phyloP scores from a whole-genome alignment of 2,888 invertebrate genomes.

The Crioceris asparagi region DNA sequence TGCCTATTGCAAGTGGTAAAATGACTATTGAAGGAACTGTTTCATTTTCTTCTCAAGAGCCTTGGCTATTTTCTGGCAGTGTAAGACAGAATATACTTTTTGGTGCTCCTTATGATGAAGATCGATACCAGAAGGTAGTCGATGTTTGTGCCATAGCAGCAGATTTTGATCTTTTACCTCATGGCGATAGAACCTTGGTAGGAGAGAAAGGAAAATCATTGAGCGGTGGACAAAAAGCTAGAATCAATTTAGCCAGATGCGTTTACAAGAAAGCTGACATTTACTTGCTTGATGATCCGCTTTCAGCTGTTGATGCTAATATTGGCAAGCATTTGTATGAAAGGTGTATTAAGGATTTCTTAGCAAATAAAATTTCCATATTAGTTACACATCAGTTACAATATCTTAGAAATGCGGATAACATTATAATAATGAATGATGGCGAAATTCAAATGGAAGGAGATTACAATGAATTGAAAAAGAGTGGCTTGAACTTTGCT shows the following conservation, averaged over 20 bases:
- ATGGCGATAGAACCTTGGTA: slow-evolving; percentile 66
- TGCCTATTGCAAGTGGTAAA: slow-evolving; percentile 37
- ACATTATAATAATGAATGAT: slow-evolving; percentile 37
- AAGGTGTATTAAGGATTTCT: slow-evolving; percentile 52
- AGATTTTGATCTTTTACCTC: slow-evolving; percentile 64
- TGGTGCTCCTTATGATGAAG: slow-evolving; percentile 50
- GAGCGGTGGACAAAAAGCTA: slow-evolving; percentile 77
- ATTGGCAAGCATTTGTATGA: slow-evolving; percentile 66
- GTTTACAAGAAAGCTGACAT: slow-evolving; percentile 69
- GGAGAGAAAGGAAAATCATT: slow-evolving; percentile 51
- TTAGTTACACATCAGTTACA: slow-evolving; percentile 65
- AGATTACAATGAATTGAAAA: slow-evolving; percentile 38
- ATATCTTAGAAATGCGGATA: slow-evolving; percentile 36
- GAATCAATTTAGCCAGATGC: slow-evolving; percentile 68
- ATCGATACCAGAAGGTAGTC: slow-evolving; percentile 50
- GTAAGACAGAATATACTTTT: slow-evolving; percentile 73
- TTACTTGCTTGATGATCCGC: slow-evolving; percentile 70
- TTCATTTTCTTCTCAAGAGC: slow-evolving; percentile 51
- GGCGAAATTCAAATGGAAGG: slow-evolving; percentile 41
- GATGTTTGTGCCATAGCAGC: slow-evolving; percentile 52
- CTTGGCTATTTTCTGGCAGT: slow-evolving; percentile 49
- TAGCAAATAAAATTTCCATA: slow-evolving; percentile 50
- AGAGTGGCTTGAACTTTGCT: slow-evolving; percentile 40
- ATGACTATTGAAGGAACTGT: slow-evolving; percentile 41
- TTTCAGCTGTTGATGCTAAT: slow-evolving; percentile 71